These are phyloP conservation scores for Anthonomus grandis DNA, from an alignment of 1,140 invertebrate genomes.

Conservation along the genomic window DNA sequence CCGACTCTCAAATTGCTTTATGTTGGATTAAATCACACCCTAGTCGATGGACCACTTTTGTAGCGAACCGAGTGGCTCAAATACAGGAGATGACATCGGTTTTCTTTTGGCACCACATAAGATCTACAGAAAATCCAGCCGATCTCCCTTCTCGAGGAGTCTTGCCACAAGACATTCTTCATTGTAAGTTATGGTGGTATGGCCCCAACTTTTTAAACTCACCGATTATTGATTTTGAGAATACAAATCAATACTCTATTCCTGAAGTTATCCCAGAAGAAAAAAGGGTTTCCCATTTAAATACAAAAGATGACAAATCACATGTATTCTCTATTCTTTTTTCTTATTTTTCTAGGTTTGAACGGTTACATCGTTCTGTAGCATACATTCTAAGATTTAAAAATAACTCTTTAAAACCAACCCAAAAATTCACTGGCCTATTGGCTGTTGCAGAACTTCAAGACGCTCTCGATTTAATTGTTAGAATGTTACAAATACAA, in stretches of 20 bases:
- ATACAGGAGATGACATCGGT: constrained; percentile 10
- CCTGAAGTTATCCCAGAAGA: not conserved
- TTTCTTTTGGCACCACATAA: constrained; percentile 31
- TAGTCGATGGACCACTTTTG: constrained; percentile 8
- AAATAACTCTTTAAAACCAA: not conserved
- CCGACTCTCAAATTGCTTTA: constrained; percentile 11
- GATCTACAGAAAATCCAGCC: constrained; percentile 34
- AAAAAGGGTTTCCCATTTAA: too few species aligned
- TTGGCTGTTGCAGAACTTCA: constrained; percentile 7
- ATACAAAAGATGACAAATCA: too few species aligned
- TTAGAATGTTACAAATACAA: not conserved
- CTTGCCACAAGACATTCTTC: constrained; percentile 23
- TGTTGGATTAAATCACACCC: constrained; percentile 5
- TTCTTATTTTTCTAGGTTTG: not conserved
- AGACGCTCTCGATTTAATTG: not conserved
- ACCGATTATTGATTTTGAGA: constrained; percentile 7
- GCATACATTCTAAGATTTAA: constrained; percentile 1
- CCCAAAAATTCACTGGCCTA: not conserved
- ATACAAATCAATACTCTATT: not conserved
- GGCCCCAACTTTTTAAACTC: constrained; percentile 12
- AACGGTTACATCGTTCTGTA: not conserved
- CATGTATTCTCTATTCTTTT: constrained; percentile 1
- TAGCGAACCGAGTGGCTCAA: constrained; percentile 14
- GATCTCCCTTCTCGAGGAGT: constrained; percentile 37
- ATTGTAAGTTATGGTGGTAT: constrained; percentile 37